Percentiles rank a stretch among this genome's conserved stretches.
Conservation (phyloP, 2,797 vertebrate genomes). For the Muscicapa striata region DNA sequence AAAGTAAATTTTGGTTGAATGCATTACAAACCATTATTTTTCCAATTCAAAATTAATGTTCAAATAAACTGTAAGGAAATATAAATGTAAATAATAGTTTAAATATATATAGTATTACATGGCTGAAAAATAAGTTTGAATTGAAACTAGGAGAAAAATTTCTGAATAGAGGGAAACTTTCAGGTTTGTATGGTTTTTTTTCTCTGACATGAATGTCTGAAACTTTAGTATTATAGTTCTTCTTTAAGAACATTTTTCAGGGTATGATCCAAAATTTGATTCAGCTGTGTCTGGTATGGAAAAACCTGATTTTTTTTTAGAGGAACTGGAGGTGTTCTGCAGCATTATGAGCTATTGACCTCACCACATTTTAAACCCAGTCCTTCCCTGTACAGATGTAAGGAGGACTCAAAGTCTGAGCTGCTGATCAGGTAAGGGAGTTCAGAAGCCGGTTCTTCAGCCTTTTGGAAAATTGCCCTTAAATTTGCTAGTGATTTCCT, state of each 20-base stretch:
- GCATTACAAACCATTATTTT: neutral
- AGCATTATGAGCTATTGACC: neutral
- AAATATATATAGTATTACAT: neutral
- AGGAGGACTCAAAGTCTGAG: neutral
- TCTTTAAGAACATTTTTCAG: neutral
- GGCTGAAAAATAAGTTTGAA: neutral
- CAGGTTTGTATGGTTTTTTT: rapidly evolving
- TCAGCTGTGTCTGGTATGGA: neutral
- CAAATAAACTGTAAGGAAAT: neutral
- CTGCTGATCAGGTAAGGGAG: neutral
- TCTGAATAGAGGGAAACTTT: neutral
- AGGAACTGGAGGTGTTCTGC: neutral
- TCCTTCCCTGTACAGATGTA: neutral
- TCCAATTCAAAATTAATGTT: neutral
- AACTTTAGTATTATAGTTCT: neutral
- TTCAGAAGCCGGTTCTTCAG: neutral
- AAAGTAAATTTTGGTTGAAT: neutral
- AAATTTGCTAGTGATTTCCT: neutral
- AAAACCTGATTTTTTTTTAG: neutral
- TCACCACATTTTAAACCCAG: neutral
- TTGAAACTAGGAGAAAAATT: neutral
- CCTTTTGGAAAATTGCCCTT: neutral
- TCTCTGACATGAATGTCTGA: neutral
- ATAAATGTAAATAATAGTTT: neutral
- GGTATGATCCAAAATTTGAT: neutral